Evolutionary conservation across 2,797 vertebrate genomes (phyloP), one percentile per base, ranked within the genome.

Genomic region (Acipenser ruthenus): DNA sequence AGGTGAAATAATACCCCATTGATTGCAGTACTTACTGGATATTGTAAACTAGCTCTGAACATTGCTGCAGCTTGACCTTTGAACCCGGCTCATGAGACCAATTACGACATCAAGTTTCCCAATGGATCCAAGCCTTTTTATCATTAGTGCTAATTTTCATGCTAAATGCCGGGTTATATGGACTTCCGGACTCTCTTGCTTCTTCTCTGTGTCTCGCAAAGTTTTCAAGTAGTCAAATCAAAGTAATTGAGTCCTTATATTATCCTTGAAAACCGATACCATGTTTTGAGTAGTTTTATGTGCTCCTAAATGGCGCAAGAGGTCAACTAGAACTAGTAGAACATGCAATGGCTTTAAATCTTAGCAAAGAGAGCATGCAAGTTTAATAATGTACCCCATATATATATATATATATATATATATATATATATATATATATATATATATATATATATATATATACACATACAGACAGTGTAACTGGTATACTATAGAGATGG

Each of bases 141-240:
- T 83, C 86, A 79, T 85, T 83, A 73, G 63, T 74, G 74, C 84
- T 88, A 88, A 88, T 88, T 87, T 85, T 84, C 82, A 87, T 85
- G 87, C 87, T 81, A 81, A 82, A 85, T 86, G 82, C 84, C 83
- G 84, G 83, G 81, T 77, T 80, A 37, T 37, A 37, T 37, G 37
- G 4, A 37, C 37, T 37, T 37, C 37, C 37, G 37, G 37, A 37
- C 37, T 37, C 37, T 37, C 37, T 37, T 37, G 37, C 37, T 37
- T 37, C 5, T 37, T 37, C 37, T 37, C 60, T 51, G 53, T 12
- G 55, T 52, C 65, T 69, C 3, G 55, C 55, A n/a, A 7, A 50
- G 12, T 50, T 58, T 58, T 62, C 49, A 56, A 66, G 59, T 53
- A 58, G 55, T 13, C 12, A 58, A 58, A 56, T 69, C 52, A 60